These are phyloP conservation scores for Synergus itoensis DNA, from an alignment of 2,888 invertebrate genomes.

Conservation along the genomic window DNA sequence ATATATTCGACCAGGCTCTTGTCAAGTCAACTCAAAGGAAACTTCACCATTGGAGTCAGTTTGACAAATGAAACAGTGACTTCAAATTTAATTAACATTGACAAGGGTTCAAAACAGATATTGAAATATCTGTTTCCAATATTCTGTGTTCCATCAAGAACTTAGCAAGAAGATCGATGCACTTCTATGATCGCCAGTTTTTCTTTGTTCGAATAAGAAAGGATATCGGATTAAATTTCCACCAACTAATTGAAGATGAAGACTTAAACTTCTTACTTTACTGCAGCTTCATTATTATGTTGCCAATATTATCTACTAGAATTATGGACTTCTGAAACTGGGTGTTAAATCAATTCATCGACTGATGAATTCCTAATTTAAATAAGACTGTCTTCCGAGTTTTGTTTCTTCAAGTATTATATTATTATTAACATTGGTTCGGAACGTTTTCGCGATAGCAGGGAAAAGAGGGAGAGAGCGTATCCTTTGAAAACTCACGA, in stretches of 20 bases:
- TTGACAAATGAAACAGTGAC: conserved; percentile 23
- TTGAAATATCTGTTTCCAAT: conserved; percentile 40
- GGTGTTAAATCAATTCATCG: background rate
- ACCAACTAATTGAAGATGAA: background rate
- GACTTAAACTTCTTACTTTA: background rate
- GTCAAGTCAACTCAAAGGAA: background rate
- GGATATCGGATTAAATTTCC: background rate
- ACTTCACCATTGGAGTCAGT: conserved; percentile 1
- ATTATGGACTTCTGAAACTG: background rate
- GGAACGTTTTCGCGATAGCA: background rate
- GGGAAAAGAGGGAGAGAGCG: conserved; percentile 28
- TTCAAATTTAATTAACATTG: conserved; percentile 26
- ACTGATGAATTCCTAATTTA: conserved; percentile 21
- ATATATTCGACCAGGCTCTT: background rate
- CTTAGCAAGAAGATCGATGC: conserved; percentile 9
- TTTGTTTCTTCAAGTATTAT: conserved; percentile 22
- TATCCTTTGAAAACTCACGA: conserved; percentile 40
- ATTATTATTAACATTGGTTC: conserved; percentile 18
- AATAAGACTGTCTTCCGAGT: conserved; percentile 1
- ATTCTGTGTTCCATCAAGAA: background rate
- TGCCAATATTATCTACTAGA: background rate
- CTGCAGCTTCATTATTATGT: background rate
- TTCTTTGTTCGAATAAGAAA: background rate
- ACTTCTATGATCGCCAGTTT: background rate
- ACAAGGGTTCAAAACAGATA: conserved; percentile 26